Evolutionary conservation across 2,797 vertebrate genomes (phyloP).

Genomic region (Lateolabrax maculatus): DNA sequence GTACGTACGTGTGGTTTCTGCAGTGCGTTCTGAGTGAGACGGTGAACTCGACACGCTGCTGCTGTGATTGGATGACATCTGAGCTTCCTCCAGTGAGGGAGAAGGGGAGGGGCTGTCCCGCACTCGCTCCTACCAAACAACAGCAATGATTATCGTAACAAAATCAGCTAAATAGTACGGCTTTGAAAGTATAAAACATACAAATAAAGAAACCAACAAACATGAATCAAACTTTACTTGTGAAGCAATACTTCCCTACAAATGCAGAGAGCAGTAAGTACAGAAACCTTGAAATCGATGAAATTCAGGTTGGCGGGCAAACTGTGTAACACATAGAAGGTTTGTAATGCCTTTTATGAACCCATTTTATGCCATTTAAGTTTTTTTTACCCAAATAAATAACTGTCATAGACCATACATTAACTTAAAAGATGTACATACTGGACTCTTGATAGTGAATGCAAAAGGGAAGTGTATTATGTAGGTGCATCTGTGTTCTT

Average conservation of each 20-base stretch:
- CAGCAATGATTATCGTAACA: neutral
- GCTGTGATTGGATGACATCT: constrained; percentile 95
- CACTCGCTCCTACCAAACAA: constrained; percentile 89
- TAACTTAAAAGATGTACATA: neutral
- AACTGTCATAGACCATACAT: neutral
- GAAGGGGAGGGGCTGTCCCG: constrained; percentile 95
- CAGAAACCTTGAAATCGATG: neutral
- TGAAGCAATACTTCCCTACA: neutral
- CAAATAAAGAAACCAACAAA: neutral
- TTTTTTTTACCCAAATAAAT: neutral
- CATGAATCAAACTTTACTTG: neutral
- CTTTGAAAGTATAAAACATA: neutral
- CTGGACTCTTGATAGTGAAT: neutral
- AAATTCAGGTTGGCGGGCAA: neutral
- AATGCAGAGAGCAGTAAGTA: neutral
- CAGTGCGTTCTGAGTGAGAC: constrained; percentile 88
- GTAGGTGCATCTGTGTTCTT: neutral
- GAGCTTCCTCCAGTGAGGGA: constrained; percentile 95
- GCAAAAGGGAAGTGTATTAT: neutral
- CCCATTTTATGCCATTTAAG: neutral
- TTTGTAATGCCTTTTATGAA: no score
- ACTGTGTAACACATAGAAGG: no score
- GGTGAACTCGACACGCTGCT: constrained; percentile 98
- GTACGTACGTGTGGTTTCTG: constrained; percentile 74
- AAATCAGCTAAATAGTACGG: neutral